Base-by-base conservation (phyloP, 2,797 vertebrate species). In the Platalea minor region DNA sequence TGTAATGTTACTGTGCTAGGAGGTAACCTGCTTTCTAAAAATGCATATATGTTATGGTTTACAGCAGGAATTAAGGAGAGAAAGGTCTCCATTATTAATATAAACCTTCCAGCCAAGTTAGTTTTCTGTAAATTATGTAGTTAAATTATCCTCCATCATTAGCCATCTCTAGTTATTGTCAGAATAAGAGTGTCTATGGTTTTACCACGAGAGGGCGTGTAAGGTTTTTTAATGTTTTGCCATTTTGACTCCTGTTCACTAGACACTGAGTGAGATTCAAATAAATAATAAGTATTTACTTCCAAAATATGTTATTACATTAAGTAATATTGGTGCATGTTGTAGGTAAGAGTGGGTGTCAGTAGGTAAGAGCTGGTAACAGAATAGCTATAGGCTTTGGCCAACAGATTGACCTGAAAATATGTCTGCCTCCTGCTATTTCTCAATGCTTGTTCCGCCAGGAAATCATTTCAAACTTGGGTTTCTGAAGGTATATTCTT, bases 161-260 rank as follows among this genome's bases (percentile, higher is more conserved):
- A 70, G 74, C 37, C 29, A n/a, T 13, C 67, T 50, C 70, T 21
- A 68, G 31, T n/a, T 73, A 45, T 19, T 35, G 45, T 29, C 33
- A 80, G 51, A 72, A 35, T 31, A 87, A 45, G 35, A 17, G 21
- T 5, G 1, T 82, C 70, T 74, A 76, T 63, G 64, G 14, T 88
- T 88, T 53, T 72, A 85, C 97, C 97, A 98, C 96, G 29, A 97
- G 97, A 96, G 97, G 97, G 97, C 96, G 93, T 87, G 78, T 97
- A 63, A 83, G 92, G 65, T 93, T 97, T 95, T 89, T 92, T 86
- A 96, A 74, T 79, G 87, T 92, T 79, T 91, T 96, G 48, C 68
- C 81, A 75, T 80, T 91, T 65, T 65, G 29, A 80, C 53, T 86
- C 61, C 70, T n/a, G 29, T 76, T 95, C 69, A 54, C 26, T 45